Evolutionary conservation across 2,113 vertebrate species (phyloP).

Genomic region (Toxostoma redivivum): DNA sequence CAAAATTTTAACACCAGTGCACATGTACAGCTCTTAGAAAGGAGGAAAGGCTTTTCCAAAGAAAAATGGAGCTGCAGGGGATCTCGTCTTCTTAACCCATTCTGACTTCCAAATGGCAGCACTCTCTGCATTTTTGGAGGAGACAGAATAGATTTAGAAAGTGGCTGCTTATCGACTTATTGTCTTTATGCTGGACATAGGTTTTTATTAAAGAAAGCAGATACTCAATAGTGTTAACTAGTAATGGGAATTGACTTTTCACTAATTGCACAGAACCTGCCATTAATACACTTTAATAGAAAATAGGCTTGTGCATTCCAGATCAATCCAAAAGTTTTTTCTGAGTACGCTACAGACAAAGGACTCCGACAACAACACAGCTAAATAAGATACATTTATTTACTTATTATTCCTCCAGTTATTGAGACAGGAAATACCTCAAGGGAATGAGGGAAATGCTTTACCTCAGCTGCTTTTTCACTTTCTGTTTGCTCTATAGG

Average conservation of each 20-base stretch:
- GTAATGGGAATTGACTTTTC: conserved; percentile 95
- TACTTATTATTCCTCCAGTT: conserved; percentile 19
- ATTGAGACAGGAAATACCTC: conserved; percentile 3
- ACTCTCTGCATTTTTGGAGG: conserved; percentile 34
- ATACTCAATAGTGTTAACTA: conserved; percentile 92
- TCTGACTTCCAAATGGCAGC: not conserved
- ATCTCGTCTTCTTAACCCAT: not conserved
- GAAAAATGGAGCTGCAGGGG: not conserved
- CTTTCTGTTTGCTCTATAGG: not conserved
- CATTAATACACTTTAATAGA: conserved; percentile 90
- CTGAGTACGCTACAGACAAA: conserved; percentile 61
- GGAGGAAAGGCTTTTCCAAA: not conserved
- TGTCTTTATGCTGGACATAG: conserved; percentile 80
- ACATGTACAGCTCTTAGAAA: not conserved
- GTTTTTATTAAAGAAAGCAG: conserved; percentile 96
- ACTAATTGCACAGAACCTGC: conserved; percentile 91
- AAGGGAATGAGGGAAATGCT: not conserved
- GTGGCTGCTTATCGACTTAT: conserved; percentile 77
- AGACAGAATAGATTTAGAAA: conserved; percentile 68
- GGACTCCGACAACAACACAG: conserved; percentile 50
- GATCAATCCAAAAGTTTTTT: conserved; percentile 81
- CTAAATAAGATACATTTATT: conserved; percentile 39
- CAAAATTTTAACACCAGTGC: not conserved
- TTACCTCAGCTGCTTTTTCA: not conserved
- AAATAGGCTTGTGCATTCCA: conserved; percentile 71